Conservation (phyloP, 2,113 vertebrate genomes). For the Megaceryle maxima region DNA sequence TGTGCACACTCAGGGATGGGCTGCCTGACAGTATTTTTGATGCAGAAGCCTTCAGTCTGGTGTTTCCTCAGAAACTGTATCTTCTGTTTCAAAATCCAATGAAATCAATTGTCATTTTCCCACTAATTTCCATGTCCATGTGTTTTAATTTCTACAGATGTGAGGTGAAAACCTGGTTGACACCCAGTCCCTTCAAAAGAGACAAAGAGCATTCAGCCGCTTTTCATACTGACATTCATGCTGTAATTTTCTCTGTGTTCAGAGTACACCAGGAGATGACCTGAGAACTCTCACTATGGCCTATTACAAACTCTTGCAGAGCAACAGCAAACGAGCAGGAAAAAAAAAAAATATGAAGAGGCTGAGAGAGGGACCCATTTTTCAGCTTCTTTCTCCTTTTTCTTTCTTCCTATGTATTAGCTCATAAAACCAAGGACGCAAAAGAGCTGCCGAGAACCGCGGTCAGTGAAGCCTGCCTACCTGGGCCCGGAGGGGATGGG, state of each 20-base stretch:
- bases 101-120: background rate
- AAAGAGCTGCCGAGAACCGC: no score
- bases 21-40: rapidly evolving
- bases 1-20: rapidly evolving
- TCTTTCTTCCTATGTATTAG: no score
- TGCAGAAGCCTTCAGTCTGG: rapidly evolving
- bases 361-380: rapidly evolving
- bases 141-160: background rate
- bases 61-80: background rate
- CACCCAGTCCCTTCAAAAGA: background rate
- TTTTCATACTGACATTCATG: background rate
- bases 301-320: no score
- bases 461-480: rapidly evolving
- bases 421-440: rapidly evolving
- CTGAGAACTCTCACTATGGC: background rate
- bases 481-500: background rate
- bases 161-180: background rate
- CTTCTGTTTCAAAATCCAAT: background rate
- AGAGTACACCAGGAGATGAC: background rate
- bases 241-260: background rate
- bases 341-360: rapidly evolving
- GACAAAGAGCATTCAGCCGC: rapidly evolving
- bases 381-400: background rate
- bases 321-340: background rate
- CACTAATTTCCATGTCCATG: background rate